Base-by-base conservation (phyloP, 2,113 vertebrate genomes). In the Ancistrus triradiatus region DNA sequence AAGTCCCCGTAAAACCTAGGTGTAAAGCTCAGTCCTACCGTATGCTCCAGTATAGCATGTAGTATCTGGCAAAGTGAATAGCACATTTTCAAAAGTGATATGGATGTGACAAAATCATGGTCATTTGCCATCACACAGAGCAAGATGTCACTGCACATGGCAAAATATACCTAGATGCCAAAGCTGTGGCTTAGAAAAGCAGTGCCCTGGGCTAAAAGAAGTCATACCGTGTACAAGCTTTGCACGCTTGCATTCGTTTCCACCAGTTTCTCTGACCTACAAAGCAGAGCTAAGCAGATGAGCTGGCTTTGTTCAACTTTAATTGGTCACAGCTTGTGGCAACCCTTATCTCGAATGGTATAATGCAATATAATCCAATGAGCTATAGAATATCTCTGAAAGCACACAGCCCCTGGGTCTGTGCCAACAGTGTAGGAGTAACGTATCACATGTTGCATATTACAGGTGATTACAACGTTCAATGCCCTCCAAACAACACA, bases 221-320 rank as follows among this genome's bases (percentile, higher is more conserved):
- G 59, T 68, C 25, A 19, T n/a, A n/a, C n/a, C n/a, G n/a, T n/a
- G n/a, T 49, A 63, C 38, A 43, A 63, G 9, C 47, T 55, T 51
- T 56, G 51, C 21, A 22, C 28, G 52, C 52, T 60, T 65, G 52
- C 48, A 21, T 80, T 81, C 75, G 62, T 68, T 74, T 80, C 75
- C 72, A 77, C 79, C 84, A 81, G 66, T 77, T 80, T 86, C 76
- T 68, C 70, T 83, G 83, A 85, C 83, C 84, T 85, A 85, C 82
- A 81, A 86, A 84, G 74, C 77, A 75, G 75, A 82, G 79, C 81
- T 78, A 78, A 82, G 82, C 80, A 83, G 81, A 85, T 83, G 86
- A 84, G 78, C 74, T 80, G 73, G 84, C 83, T 85, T 86, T 86
- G 79, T 85, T 82, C 81, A 77, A 76, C 74, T 84, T 83, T 84